Percentiles rank a stretch among this genome's conserved stretches.
Conservation (phyloP, 2,113 vertebrate genomes). For the Rostratula benghalensis region DNA sequence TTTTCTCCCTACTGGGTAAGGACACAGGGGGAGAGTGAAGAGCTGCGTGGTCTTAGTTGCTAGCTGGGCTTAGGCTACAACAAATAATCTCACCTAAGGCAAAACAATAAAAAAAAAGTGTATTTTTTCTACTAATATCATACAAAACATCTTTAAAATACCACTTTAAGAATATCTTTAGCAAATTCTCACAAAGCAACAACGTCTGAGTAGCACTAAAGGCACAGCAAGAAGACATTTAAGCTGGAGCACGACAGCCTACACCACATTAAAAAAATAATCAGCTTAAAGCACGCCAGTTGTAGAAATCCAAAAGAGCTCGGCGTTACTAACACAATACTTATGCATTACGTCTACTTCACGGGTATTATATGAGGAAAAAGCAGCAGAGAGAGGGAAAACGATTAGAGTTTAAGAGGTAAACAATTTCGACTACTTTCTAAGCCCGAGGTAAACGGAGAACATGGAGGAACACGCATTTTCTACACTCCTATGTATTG, state of each 20-base stretch:
- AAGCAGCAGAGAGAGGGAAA: background rate
- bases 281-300: background rate
- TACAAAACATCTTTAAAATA: background rate
- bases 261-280: rapidly evolving
- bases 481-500: constrained; percentile 81
- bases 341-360: rapidly evolving
- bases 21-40: background rate
- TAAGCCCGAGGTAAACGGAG: background rate
- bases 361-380: background rate
- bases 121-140: background rate
- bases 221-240: background rate
- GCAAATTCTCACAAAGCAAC: background rate
- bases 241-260: background rate
- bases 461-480: constrained; percentile 58
- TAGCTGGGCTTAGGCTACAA: background rate
- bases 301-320: background rate
- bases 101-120: background rate
- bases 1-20: background rate
- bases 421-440: background rate
- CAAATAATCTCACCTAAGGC: background rate
- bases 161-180: background rate
- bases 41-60: background rate
- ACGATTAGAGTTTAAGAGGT: background rate
- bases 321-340: rapidly evolving
- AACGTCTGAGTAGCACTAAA: background rate